Base-by-base conservation (phyloP, 1,140 invertebrate species). In the Nebria ingens region DNA sequence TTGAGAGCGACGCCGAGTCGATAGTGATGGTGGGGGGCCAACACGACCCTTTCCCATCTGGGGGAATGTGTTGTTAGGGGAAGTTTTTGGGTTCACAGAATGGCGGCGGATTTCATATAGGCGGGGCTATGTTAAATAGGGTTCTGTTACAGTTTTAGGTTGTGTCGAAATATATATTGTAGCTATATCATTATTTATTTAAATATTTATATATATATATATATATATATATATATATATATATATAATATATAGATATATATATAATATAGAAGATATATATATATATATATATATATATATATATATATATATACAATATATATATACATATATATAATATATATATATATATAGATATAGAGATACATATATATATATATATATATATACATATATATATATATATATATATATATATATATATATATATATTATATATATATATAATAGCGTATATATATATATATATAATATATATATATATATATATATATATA, bases 361-460 rank as follows among this genome's bases (percentile, higher is more conserved):
- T 34, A 34, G n/a, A 34, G n/a, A 9, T 34, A 34, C 6, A n/a
- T 34, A 34, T 34, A 9, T 34, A 34, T 34, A 9, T n/a, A 9
- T 34, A 34, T 9, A 34, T 34, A n/a, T 34, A n/a, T 34, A 34
- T 9, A 9, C 6, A n/a, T 34, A 9, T 34, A 6, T 9, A 34
- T 34, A n/a, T 9, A 34, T 9, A 34, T 9, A 34, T 34, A n/a
- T n/a, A 34, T n/a, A n/a, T n/a, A n/a, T n/a, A 34, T 34, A 9
- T 34, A 34, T 34, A 9, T 34, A 34, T 9, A 34, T 34, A n/a
- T 34, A 34, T 34, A 6, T n/a, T 34, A n/a, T 34, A n/a, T 34
- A 34, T 34, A 34, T n/a, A 34, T 34, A n/a, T 34, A 34, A 34
- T 34, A 34, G n/a, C n/a, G n/a, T n/a, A n/a, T 34, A n/a, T n/a